A percentile compares a stretch with the other conserved stretches of the same genome.
Evolutionary conservation across 2,797 vertebrate species (phyloP).

Genomic region (Pseudochromis fuscus): DNA sequence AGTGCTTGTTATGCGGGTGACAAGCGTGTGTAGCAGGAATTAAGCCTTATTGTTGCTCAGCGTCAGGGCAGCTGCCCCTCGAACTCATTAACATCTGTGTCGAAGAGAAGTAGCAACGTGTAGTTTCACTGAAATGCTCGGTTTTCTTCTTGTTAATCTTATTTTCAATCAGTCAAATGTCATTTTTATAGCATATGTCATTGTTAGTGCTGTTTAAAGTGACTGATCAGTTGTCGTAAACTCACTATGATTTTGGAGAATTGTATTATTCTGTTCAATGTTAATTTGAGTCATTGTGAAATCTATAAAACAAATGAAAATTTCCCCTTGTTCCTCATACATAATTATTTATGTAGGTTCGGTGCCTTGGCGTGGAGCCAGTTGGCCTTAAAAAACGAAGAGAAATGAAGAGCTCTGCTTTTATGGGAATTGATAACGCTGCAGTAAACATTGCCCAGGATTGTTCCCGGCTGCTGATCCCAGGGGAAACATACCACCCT

Average conservation of each 20-base stretch:
- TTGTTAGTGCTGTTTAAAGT: no score
- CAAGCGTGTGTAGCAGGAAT: conserved; percentile 32
- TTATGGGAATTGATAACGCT: not conserved
- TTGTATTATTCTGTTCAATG: not conserved
- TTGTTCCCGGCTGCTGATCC: not conserved
- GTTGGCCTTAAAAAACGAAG: not conserved
- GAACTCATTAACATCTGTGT: conserved; percentile 2
- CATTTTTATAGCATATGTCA: no score
- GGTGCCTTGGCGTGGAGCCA: not conserved
- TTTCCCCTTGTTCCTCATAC: not conserved
- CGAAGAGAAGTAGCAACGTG: not conserved
- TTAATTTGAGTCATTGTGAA: not conserved
- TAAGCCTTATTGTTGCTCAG: conserved; percentile 25
- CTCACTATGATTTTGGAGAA: not conserved
- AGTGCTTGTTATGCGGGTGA: conserved; percentile 27
- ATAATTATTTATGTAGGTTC: not conserved
- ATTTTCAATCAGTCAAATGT: no score
- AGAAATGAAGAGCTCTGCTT: not conserved
- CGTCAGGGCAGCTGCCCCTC: conserved; percentile 28
- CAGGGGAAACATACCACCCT: not conserved
- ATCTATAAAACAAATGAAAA: not conserved
- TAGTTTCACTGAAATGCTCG: not conserved
- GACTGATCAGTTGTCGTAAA: not conserved
- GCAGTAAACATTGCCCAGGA: conserved; percentile 1
- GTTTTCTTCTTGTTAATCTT: not conserved